Percentiles rank a stretch among this genome's conserved stretches.
phyloP scores from a whole-genome alignment of 2,113 vertebrate species.

The Pholis gunnellus region DNA sequence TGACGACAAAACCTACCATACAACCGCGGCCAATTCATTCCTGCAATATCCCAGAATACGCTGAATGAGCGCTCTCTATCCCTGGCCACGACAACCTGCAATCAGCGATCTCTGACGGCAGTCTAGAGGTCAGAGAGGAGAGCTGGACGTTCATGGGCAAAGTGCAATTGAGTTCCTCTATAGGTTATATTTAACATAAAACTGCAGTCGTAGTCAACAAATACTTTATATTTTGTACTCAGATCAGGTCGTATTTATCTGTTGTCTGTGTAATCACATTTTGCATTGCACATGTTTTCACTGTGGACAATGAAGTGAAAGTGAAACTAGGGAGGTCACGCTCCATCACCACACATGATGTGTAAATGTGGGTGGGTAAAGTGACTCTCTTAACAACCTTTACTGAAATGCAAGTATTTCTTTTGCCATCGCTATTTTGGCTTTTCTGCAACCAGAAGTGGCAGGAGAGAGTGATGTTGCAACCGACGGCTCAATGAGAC shows the following conservation, averaged over 20 bases:
- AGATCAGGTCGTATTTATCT: not conserved
- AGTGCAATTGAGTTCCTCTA: slow-evolving; percentile 17
- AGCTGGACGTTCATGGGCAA: slow-evolving; percentile 37
- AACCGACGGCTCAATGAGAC: no score
- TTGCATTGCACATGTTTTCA: not conserved
- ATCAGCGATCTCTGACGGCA: slow-evolving; percentile 64
- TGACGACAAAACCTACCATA: slow-evolving; percentile 49
- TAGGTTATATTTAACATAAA: slow-evolving; percentile 5
- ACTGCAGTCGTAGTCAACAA: not conserved
- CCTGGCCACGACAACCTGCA: slow-evolving; percentile 56
- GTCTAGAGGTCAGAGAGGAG: slow-evolving; percentile 45
- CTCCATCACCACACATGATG: not conserved
- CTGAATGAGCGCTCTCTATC: slow-evolving; percentile 48
- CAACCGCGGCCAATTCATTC: slow-evolving; percentile 43
- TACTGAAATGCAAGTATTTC: not conserved
- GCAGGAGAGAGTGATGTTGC: no score
- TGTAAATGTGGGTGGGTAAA: not conserved
- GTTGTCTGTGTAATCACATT: not conserved
- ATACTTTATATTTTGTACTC: not conserved
- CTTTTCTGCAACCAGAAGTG: no score
- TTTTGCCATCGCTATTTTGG: no score
- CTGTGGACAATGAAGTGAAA: not conserved
- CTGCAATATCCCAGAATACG: slow-evolving; percentile 61
- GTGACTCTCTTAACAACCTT: not conserved
- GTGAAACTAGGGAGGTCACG: no score